Percentiles rank a stretch among this genome's conserved stretches.
Conservation (phyloP, 2,797 vertebrate species). For the Kryptolebias ocellatus region DNA sequence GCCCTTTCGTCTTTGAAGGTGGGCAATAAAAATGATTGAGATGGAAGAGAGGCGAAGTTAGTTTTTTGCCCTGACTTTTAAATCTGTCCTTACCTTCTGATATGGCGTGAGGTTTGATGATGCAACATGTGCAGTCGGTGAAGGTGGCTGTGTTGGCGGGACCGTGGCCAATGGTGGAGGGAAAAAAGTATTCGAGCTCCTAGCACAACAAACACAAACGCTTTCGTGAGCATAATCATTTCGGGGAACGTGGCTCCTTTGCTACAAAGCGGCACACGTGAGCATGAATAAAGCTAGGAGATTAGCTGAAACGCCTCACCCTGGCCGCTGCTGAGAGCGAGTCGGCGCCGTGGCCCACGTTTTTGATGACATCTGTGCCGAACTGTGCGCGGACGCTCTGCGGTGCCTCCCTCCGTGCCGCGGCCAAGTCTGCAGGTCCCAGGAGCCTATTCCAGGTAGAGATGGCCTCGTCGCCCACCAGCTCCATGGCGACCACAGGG, state of each 20-base stretch:
- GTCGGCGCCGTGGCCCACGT: slow-evolving; percentile 90
- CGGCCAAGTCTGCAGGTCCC: slow-evolving; percentile 83
- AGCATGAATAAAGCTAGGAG: slow-evolving; percentile 10
- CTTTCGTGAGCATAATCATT: neutral
- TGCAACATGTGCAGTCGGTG: slow-evolving; percentile 89
- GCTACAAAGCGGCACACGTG: neutral
- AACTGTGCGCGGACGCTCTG: slow-evolving; percentile 84
- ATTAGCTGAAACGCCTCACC: slow-evolving; percentile 73
- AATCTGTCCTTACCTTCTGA: slow-evolving; percentile 86
- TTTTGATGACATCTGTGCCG: slow-evolving; percentile 86
- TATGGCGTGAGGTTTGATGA: slow-evolving; percentile 93
- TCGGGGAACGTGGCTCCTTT: neutral
- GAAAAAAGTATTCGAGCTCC: slow-evolving; percentile 96
- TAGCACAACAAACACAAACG: slow-evolving; percentile 60
- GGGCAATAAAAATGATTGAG: too few relatives aligned
- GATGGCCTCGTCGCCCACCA: slow-evolving; percentile 91
- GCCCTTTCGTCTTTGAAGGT: too few relatives aligned
- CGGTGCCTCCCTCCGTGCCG: slow-evolving; percentile 82
- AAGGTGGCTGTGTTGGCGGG: slow-evolving; percentile 88
- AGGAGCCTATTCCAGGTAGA: slow-evolving; percentile 88
- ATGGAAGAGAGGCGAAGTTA: neutral
- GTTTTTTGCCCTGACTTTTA: neutral
- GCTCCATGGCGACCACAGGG: slow-evolving; percentile 91
- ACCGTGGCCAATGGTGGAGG: slow-evolving; percentile 85
- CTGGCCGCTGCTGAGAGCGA: slow-evolving; percentile 88